Base-by-base conservation (phyloP, 2,888 invertebrate genomes). In the Brenthis hecate region DNA sequence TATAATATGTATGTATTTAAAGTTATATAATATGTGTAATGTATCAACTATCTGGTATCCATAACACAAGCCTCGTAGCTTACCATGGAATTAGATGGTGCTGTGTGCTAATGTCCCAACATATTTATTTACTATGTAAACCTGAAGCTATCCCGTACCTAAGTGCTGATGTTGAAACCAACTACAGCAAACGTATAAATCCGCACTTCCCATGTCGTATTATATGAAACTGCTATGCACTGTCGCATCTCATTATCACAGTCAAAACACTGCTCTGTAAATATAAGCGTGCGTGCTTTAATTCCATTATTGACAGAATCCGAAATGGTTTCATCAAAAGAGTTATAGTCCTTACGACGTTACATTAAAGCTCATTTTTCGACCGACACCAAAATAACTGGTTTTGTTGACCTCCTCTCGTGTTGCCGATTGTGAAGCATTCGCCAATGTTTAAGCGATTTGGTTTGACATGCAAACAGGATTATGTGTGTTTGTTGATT, bases 251-350 rank as follows among this genome's bases (percentile, higher is more conserved):
- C 80, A 84, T 86, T 85, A 84, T 77, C 79, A 74, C 77, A 77
- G 78, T 81, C 80, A 80, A 78, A 79, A 81, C 81, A 81, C 77
- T 74, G 75, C 75, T 78, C 70, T 77, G 83, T 83, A 81, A 85
- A 86, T 82, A 85, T 84, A 80, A 80, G 81, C 76, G 72, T 70
- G 76, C 79, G 78, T 75, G 80, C 81, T 81, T 83, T 83, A 82
- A 84, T 85, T 84, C 80, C 81, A 78, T 79, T 85, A 82, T 82
- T 80, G 80, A 80, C 78, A 74, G 74, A 75, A 68, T 65, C 68
- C 68, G 57, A 65, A 54, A 32, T 51, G 50, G 43, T 64, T 65
- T 51, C 23, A 14, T 19, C 51, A 54, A 56, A 36, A 65, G 43
- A 14, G 60, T 51, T 66, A 48, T 16, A 16, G 60, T 53, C 66